Base-by-base conservation (phyloP, 1,140 invertebrate species). In the Monomorium pharaonis region DNA sequence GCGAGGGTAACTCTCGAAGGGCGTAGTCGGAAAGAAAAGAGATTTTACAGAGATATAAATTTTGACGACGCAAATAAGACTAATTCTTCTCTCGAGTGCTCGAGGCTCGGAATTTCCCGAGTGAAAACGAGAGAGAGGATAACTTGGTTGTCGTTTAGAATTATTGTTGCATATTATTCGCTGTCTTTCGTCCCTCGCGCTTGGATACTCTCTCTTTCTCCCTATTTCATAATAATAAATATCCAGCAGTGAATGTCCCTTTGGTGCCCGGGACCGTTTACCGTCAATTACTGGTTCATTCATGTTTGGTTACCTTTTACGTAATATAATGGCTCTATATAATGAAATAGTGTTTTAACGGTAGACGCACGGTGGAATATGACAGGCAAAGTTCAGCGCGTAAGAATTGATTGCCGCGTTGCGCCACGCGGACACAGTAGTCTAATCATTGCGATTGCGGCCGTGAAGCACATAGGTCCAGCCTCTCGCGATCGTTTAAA, bases 401-500 rank as follows among this genome's bases (percentile, higher is more conserved):
- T 42, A n/a, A 58, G 44, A 76, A 76, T 24, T 67, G 84, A 81
- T 84, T 60, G 51, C 27, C 14, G 18, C 10, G 30, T 76, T 49
- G 74, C 72, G 72, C 80, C 54, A 74, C 56, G 84, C 76, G 70
- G 87, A 88, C n/a, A n/a, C 77, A 70, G 80, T 88, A 88, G 86
- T 58, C 86, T 88, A 88, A 88, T 88, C 87, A 65, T 72, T 67
- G 63, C 54, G 63, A 88, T 88, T 81, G 77, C 69, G 77, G 54
- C 44, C 67, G 74, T 37, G 85, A 58, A 83, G 76, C 75, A 54
- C 76, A 69, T 37, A 65, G 54, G 42, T 37, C 60, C 27, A 60
- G n/a, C 9, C n/a, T n/a, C n/a, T 60, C 44, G 77, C 86, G n/a
- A 54, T 24, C 85, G 62, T 75, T 70, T 21, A 62, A 84, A 87